Base-by-base conservation (phyloP, 2,797 vertebrate genomes). In the Novumbra hubbsi region DNA sequence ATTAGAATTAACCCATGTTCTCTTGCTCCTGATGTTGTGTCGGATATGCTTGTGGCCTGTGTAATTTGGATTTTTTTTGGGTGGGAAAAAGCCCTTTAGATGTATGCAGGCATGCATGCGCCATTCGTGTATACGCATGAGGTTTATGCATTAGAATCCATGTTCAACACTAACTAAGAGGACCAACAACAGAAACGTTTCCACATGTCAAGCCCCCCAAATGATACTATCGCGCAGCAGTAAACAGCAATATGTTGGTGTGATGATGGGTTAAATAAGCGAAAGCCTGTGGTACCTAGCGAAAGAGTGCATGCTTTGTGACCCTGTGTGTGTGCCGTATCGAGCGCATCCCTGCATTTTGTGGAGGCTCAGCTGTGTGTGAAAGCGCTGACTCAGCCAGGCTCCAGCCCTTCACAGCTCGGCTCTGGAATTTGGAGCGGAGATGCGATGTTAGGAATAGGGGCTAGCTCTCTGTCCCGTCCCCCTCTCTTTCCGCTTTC, bases 321-420 rank as follows among this genome's bases (percentile, higher is more conserved):
- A 83, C 80, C 76, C 77, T 85, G 67, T 73, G 75, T 68, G 5
- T 4, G 21, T 78, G 77, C 83, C 70, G 72, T 87, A 80, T 83
- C 78, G 81, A 21, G 80, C 72, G 66, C 83, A 80, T 81, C 85
- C 75, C 81, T 85, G 85, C 83, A 69, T 74, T 77, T 70, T 30
- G 14, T 76, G 80, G 80, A n/a, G 78, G 84, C 86, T 88, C 83
- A 84, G 83, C 80, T 78, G 80, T 80, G 85, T 77, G 80, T 69
- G 73, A 88, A 89, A 90, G 63, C 32, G 92, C 92, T 93, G 92
- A 94, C 88, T 94, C 90, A 60, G 74, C 73, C 87, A 60, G 74
- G 73, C 87, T 76, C 72, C 88, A 80, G 78, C 85, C 80, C 79
- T 83, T 88, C 83, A 83, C 69, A 75, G 83, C 78, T 74, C 72